Evolutionary conservation across 2,113 vertebrate genomes (phyloP).

Genomic region (Odobenus rosmarus): DNA sequence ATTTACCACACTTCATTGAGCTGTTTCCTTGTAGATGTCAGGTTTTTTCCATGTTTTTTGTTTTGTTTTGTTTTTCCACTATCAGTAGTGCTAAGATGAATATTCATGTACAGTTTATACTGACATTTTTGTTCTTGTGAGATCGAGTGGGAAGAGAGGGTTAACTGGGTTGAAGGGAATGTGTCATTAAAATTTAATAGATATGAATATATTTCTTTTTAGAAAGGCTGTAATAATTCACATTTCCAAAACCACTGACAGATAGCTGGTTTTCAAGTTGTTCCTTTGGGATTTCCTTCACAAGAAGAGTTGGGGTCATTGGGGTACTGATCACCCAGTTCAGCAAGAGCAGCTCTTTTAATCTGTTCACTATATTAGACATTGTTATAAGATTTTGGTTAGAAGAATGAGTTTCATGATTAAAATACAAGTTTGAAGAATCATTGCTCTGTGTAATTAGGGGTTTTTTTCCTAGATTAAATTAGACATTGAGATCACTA

Average conservation of each 20-base stretch:
- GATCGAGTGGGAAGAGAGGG: neutral
- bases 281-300: neutral
- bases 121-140: conserved; percentile 3
- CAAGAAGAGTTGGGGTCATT: neutral
- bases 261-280: neutral
- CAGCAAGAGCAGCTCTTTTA: neutral
- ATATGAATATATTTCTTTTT: neutral
- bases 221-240: neutral
- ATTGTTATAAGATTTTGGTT: neutral
- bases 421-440: neutral
- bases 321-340: neutral
- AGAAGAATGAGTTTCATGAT: neutral
- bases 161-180: neutral
- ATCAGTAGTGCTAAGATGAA: neutral
- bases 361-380: neutral
- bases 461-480: neutral
- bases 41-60: neutral
- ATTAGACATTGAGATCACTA: neutral
- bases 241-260: neutral
- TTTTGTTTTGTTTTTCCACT: neutral
- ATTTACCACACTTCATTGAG: neutral
- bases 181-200: neutral
- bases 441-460: neutral
- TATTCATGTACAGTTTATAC: neutral
- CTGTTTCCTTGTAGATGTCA: neutral